Evolutionary conservation across 2,113 vertebrate species (phyloP), one percentile per base, ranked within the genome.

Genomic region (Gobio gobio): DNA sequence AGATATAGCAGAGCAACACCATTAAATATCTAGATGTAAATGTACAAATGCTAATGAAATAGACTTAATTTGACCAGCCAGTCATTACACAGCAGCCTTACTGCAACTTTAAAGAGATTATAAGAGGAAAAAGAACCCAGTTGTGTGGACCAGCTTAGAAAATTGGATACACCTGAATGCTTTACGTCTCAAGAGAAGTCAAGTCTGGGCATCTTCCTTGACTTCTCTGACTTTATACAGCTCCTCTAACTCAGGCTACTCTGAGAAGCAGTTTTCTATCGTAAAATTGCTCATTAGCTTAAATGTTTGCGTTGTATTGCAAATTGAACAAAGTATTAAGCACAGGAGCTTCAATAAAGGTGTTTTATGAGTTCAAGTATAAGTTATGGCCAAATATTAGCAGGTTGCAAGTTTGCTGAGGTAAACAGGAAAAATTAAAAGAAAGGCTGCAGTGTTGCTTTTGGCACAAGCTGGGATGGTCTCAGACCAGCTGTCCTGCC

Each of bases 91-190:
- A 79, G 16, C 13, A 80, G 14, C 43, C 64, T 75, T 63, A 64
- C 58, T 26, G n/a, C 13, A 61, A 64, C 33, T 45, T 61, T 59
- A 59, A 78, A 78, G 33, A 78, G 49, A 78, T 58, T 24, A 80
- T 64, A 61, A 18, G 36, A 63, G 36, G 54, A 40, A 10, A n/a
- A 43, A 43, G 47, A 51, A 64, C n/a, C 58, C 78, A 81, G 61
- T 33, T 68, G 79, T 66, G 79, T 81, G 79, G 61, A 81, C 43
- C 61, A 51, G 63, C 61, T 81, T 68, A 29, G 59, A 68, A 81
- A 66, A 66, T 81, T 68, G 79, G 79, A 81, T 81, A 33, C 79
- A 81, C 79, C 79, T 68, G 61, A 54, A 81, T 81, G 79, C 63
- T 51, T 81, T 66, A 29, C 59, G 24, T 81, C 78, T 81, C 61